A percentile compares a stretch with the other conserved stretches of the same genome.
phyloP scores from a whole-genome alignment of 2,113 vertebrate species.

The Triplophysa tibetana region DNA sequence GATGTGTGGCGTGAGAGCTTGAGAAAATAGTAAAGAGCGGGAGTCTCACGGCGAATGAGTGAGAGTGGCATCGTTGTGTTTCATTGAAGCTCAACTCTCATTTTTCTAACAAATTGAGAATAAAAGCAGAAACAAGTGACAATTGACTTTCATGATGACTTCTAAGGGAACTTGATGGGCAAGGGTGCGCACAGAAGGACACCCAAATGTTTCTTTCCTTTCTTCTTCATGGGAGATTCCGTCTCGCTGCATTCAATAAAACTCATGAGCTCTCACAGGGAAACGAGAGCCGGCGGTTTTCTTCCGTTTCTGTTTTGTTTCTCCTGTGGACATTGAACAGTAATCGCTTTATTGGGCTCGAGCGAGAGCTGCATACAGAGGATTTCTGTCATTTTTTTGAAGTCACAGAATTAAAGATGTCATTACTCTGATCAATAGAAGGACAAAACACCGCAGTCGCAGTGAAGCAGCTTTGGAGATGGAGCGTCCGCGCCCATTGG shows the following conservation, averaged over 20 bases:
- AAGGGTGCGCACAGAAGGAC: too few relatives aligned
- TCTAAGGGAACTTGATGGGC: too few relatives aligned
- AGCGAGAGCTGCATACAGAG: background rate
- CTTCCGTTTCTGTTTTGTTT: conserved; percentile 14
- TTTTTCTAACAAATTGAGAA: too few relatives aligned
- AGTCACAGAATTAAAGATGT: conserved; percentile 44
- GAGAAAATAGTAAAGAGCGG: too few relatives aligned
- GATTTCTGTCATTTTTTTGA: conserved; percentile 39
- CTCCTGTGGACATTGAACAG: background rate
- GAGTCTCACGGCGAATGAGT: too few relatives aligned
- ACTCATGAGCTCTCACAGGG: conserved; percentile 13
- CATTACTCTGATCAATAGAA: conserved; percentile 53
- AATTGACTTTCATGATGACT: too few relatives aligned
- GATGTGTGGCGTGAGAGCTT: too few relatives aligned
- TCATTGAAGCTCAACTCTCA: too few relatives aligned
- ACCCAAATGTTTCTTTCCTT: background rate
- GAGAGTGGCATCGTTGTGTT: too few relatives aligned
- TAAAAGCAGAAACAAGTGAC: too few relatives aligned
- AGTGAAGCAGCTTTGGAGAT: conserved; percentile 57
- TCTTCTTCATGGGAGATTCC: conserved; percentile 6
- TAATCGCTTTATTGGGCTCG: conserved; percentile 33
- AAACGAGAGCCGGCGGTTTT: background rate
- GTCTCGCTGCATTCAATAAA: conserved; percentile 19
- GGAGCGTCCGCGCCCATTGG: conserved; percentile 57
- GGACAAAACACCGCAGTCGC: conserved; percentile 60